Evolutionary conservation across 2,797 vertebrate genomes (phyloP), one percentile per base, ranked within the genome.

Genomic region (Alosa sapidissima): DNA sequence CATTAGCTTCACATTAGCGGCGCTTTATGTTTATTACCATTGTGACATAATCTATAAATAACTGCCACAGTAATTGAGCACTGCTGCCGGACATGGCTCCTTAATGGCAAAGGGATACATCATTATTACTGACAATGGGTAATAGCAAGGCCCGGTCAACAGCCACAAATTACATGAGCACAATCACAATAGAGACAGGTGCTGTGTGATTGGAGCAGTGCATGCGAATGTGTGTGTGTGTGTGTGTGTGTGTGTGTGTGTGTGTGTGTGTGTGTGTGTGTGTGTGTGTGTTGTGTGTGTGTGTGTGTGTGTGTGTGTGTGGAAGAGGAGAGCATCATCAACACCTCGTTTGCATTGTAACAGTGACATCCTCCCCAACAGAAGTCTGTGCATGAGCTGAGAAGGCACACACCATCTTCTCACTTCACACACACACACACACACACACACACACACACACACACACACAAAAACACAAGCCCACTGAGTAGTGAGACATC

Each of bases 1-100:
- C 96, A 99, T 98, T 98, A 98, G 97, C 96, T 90, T 96, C 96
- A 96, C 97, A 98, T 99, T 98, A 99, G 97, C 96, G 94, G 95
- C 94, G 96, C 96, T 97, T 97, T 96, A 97, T 97, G 97, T 98
- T 98, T 99, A 99, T 98, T 97, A 96, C 96, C 92, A 95, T 92
- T 95, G 96, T 96, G 97, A 97, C 97, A 98, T 95, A 95, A 96
- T 98, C 97, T 97, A 98, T 99, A 99, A 99, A 98, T 98, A 98
- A 97, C 95, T 95, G 94, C 95, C 96, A 96, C 97, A 95, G 95
- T 96, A 96, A 96, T 96, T 94, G 95, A 93, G 95, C 95, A 95
- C 94, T 92, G 95, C 95, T 96, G 96, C 96, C 93, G 94, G 95
- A 96, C 95, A 95, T 94, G 93, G 95, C 95, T 94, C 95, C 93